Evolutionary conservation across 2,797 vertebrate species (phyloP).

Genomic region (Yasuhikotakia modesta): DNA sequence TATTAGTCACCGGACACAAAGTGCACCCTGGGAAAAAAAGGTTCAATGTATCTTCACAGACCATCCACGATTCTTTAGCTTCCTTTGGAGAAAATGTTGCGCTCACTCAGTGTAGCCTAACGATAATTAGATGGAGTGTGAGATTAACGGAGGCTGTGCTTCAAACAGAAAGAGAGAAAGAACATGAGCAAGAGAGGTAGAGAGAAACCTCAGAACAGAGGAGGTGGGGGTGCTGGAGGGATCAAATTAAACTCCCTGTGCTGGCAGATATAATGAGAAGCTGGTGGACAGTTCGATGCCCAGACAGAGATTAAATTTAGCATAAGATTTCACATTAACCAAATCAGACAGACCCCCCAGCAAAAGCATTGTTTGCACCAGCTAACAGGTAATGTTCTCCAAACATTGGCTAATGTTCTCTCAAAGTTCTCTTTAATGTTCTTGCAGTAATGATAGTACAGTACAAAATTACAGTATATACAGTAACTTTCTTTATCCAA

Average conservation of each 20-base stretch:
- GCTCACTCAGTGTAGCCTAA: slow-evolving; percentile 30
- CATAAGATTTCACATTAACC: not conserved
- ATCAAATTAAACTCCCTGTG: slow-evolving; percentile 38
- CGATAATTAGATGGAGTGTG: slow-evolving; percentile 31
- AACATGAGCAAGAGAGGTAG: no score
- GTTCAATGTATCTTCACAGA: slow-evolving; percentile 31
- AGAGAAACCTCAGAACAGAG: slow-evolving; percentile 14
- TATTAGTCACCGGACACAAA: slow-evolving; percentile 48
- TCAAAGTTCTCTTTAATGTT: no score
- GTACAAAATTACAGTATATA: no score
- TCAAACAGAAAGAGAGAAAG: slow-evolving; percentile 5
- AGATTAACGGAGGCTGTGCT: slow-evolving; percentile 31
- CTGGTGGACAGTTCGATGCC: slow-evolving; percentile 7
- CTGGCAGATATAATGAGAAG: slow-evolving; percentile 2
- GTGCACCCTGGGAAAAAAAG: slow-evolving; percentile 33
- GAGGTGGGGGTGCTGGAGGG: no score
- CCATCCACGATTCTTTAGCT: slow-evolving; percentile 25
- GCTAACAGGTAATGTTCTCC: no score
- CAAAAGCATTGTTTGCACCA: not conserved
- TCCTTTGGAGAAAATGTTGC: slow-evolving; percentile 24
- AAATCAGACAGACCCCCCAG: not conserved
- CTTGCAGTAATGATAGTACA: no score
- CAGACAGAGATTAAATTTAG: not conserved
- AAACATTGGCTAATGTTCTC: no score
- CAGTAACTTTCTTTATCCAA: no score